Evolutionary conservation across 2,888 invertebrate species (phyloP).

Genomic region (Patella ulyssiponensis): DNA sequence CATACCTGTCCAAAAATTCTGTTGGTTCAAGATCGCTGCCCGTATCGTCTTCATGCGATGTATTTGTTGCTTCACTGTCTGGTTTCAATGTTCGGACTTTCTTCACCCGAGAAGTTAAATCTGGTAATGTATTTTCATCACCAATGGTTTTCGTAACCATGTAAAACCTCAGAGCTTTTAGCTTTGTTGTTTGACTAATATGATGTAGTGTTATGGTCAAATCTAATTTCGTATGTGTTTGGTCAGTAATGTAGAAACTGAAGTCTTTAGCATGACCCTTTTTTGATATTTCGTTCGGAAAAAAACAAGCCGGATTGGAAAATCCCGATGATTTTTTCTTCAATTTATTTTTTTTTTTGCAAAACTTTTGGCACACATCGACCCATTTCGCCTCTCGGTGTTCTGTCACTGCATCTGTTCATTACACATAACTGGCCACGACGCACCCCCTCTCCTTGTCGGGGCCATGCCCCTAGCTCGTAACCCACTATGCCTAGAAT

Average conservation of each 20-base stretch:
- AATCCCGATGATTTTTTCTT: too few species aligned
- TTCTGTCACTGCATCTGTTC: too few species aligned
- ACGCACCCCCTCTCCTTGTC: too few species aligned
- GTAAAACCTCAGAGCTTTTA: slow-evolving; percentile 8
- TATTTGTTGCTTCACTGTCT: background rate
- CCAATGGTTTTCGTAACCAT: background rate
- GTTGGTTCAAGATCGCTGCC: too few species aligned
- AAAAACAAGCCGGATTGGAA: background rate
- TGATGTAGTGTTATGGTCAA: background rate
- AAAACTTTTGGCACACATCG: too few species aligned
- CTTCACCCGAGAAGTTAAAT: background rate
- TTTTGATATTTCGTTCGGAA: slow-evolving; percentile 1
- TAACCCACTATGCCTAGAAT: too few species aligned
- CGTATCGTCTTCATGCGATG: background rate
- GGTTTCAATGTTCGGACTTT: background rate
- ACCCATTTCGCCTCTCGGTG: too few species aligned
- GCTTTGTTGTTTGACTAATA: background rate
- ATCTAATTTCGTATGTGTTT: background rate
- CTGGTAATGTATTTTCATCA: slow-evolving; percentile 3
- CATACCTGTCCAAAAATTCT: too few species aligned
- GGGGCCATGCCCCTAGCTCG: too few species aligned
- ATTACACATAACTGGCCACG: too few species aligned
- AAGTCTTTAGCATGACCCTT: slow-evolving; percentile 7
- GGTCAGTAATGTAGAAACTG: slow-evolving; percentile 7
- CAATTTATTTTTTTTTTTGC: too few species aligned